A percentile compares a stretch with the other conserved stretches of the same genome.
Conservation (phyloP, 2,888 invertebrate species). For the Mongoloraphidia duomilia region DNA sequence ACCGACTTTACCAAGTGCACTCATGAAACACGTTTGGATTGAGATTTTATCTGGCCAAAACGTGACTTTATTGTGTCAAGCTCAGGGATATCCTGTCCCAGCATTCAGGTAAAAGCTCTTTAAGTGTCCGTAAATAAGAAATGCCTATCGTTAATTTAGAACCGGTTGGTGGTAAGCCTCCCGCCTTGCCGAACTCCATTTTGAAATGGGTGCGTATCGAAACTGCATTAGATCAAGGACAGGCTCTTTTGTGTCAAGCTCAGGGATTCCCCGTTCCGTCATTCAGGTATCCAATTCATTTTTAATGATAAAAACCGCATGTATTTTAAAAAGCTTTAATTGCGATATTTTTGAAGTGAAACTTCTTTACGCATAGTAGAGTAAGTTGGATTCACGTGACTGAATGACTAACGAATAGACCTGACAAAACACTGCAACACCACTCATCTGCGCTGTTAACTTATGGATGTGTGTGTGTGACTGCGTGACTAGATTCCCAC, state of each 20-base stretch:
- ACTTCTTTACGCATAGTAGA: not conserved
- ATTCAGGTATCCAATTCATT: conserved; percentile 32
- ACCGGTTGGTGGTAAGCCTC: conserved; percentile 25
- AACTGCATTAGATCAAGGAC: conserved; percentile 21
- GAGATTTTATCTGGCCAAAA: conserved; percentile 25
- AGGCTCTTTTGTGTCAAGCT: conserved; percentile 35
- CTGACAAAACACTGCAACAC: too few species aligned
- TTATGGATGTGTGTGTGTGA: too few species aligned
- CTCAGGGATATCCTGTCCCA: conserved; percentile 43
- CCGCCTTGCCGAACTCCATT: conserved; percentile 22
- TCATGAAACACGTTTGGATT: conserved; percentile 39
- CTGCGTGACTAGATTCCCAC: too few species aligned
- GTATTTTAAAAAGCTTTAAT: not conserved
- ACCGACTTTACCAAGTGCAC: conserved; percentile 44
- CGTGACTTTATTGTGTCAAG: conserved; percentile 34
- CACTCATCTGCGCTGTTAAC: too few species aligned
- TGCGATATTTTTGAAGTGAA: not conserved
- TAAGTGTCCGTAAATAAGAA: not conserved
- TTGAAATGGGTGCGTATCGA: conserved; percentile 23
- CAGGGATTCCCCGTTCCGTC: conserved; percentile 41
- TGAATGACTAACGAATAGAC: too few species aligned
- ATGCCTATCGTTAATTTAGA: conserved; percentile 18
- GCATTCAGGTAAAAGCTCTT: conserved; percentile 30
- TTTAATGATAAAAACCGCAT: not conserved
- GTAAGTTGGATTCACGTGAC: too few species aligned